A percentile compares a stretch with the other conserved stretches of the same genome.
These are phyloP conservation scores for Lasiurus cinereus DNA, from an alignment of 2,113 vertebrate genomes.

Conservation along the genomic window DNA sequence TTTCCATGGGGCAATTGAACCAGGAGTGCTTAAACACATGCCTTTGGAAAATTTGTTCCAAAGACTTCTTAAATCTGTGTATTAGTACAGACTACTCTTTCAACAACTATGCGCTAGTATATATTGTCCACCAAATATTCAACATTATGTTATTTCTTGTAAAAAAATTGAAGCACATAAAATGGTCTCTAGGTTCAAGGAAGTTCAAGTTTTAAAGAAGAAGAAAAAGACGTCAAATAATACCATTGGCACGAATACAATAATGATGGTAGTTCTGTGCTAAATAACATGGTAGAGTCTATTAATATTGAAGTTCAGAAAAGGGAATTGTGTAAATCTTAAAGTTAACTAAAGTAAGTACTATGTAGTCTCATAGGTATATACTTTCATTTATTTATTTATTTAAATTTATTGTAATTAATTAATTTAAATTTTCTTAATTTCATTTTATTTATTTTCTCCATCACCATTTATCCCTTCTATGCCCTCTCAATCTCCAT, in stretches of 20 bases:
- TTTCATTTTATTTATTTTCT: too few species aligned
- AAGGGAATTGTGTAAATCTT: background rate
- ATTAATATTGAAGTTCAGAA: constrained; percentile 1
- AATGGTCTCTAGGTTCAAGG: background rate
- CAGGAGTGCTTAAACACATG: constrained; percentile 59
- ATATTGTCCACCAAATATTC: background rate
- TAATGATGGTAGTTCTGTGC: background rate
- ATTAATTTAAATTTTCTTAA: too few species aligned
- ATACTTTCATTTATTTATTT: too few species aligned
- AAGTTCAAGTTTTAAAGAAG: constrained; percentile 16
- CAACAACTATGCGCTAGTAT: background rate
- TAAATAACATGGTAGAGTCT: background rate
- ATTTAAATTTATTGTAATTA: too few species aligned
- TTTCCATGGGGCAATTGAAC: constrained; percentile 65
- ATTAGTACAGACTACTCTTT: constrained; percentile 46
- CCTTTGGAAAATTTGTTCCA: constrained; percentile 63
- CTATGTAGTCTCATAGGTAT: constrained; percentile 13
- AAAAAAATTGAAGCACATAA: background rate
- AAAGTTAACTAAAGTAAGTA: background rate
- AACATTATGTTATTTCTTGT: background rate
- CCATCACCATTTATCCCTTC: too few species aligned
- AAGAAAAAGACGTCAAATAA: background rate
- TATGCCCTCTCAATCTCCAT: too few species aligned
- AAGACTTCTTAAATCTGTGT: constrained; percentile 52
- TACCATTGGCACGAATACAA: background rate